A percentile compares a stretch with the other conserved stretches of the same genome.
These are phyloP conservation scores for Emmelina monodactyla DNA, from an alignment of 2,888 invertebrate genomes.

Conservation along the genomic window DNA sequence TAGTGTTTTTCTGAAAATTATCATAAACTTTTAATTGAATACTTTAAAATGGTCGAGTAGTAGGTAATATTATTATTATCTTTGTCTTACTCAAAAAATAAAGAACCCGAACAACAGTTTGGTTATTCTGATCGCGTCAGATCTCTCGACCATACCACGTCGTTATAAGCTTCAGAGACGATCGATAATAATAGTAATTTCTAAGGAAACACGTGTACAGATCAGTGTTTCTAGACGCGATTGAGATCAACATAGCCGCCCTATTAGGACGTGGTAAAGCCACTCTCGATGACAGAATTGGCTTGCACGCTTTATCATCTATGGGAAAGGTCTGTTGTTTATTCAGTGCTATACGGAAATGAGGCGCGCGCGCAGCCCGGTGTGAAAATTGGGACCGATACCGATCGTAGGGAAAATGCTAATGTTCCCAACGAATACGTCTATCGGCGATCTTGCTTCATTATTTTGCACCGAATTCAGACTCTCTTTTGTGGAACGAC, in stretches of 20 bases:
- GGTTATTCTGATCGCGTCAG: no score
- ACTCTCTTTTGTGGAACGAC: background rate
- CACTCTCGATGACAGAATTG: conserved; percentile 41
- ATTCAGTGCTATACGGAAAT: conserved; percentile 28
- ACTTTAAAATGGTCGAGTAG: no score
- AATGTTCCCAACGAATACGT: background rate
- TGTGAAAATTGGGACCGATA: background rate
- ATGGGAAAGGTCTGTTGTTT: conserved; percentile 16
- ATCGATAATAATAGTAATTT: conserved; percentile 68
- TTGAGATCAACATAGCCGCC: conserved; percentile 42
- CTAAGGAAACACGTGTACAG: conserved; percentile 52
- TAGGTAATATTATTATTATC: no score
- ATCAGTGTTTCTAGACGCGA: conserved; percentile 45
- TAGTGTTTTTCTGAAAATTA: no score
- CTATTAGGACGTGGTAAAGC: conserved; percentile 52
- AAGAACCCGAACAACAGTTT: no score
- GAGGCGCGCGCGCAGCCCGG: conserved; percentile 12
- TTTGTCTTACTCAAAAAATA: no score
- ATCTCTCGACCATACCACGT: conserved; percentile 36
- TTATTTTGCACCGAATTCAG: conserved; percentile 1
- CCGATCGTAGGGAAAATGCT: background rate
- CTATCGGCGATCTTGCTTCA: background rate
- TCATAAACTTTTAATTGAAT: no score
- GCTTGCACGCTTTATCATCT: conserved; percentile 21
- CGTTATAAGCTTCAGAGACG: conserved; percentile 58